Conservation (phyloP, 2,888 invertebrate genomes). For the Polydrusus pterygomalis region DNA sequence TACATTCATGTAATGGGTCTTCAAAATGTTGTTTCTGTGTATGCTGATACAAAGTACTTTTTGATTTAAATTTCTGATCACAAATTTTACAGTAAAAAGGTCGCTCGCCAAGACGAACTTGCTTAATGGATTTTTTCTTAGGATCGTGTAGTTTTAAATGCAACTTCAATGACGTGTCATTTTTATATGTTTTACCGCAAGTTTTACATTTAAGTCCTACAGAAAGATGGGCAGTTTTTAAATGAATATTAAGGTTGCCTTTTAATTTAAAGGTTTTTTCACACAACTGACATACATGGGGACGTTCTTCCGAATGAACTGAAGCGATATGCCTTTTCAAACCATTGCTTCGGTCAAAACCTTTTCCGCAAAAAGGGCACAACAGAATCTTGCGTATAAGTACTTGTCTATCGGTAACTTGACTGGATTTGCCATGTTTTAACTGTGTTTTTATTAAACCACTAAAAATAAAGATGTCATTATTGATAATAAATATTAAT, state of each 20-base stretch:
- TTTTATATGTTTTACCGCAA: slow-evolving; percentile 42
- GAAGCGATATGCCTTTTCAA: slow-evolving; percentile 64
- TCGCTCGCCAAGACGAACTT: slow-evolving; percentile 55
- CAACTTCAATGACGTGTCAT: slow-evolving; percentile 45
- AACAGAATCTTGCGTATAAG: neutral
- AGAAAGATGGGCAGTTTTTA: slow-evolving; percentile 60
- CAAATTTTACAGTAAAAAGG: slow-evolving; percentile 59
- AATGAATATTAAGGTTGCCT: slow-evolving; percentile 63
- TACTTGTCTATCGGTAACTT: neutral
- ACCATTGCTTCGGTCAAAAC: slow-evolving; percentile 71
- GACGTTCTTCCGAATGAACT: slow-evolving; percentile 66
- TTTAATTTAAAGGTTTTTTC: slow-evolving; percentile 66
- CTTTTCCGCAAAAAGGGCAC: slow-evolving; percentile 69
- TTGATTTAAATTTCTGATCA: slow-evolving; percentile 56
- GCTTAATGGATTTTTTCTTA: slow-evolving; percentile 67
- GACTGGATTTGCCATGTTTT: neutral
- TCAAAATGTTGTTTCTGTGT: slow-evolving; percentile 54
- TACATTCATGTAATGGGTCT: slow-evolving; percentile 40
- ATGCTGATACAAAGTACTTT: slow-evolving; percentile 57
- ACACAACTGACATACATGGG: slow-evolving; percentile 66
- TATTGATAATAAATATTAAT: no score
- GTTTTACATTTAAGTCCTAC: neutral
- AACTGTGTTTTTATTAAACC: neutral
- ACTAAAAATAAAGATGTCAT: no score
- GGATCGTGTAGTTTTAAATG: slow-evolving; percentile 70